A percentile compares a stretch with the other conserved stretches of the same genome.
These are phyloP conservation scores for Parnassius glacialis DNA, from an alignment of 2,888 invertebrate genomes.

Conservation along the genomic window DNA sequence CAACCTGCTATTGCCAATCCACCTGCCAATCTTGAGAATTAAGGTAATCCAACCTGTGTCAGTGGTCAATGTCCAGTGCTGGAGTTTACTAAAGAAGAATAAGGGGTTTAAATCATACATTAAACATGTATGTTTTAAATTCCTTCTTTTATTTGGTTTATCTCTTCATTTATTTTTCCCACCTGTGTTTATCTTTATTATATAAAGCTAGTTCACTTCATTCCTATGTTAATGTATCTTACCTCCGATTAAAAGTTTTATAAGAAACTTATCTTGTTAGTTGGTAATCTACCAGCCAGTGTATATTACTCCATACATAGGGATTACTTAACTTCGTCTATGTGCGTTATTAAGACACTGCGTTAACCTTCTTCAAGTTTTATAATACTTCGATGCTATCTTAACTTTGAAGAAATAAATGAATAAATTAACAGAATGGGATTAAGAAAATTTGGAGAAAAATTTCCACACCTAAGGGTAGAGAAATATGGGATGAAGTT, in stretches of 20 bases:
- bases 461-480: no score
- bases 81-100: no score
- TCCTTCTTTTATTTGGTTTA: not conserved
- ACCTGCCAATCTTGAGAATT: no score
- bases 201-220: not conserved
- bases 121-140: not conserved
- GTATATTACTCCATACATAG: slow-evolving; percentile 15
- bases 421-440: no score
- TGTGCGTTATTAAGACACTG: no score
- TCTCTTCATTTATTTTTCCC: slow-evolving; percentile 1
- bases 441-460: no score
- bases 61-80: no score
- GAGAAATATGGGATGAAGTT: no score
- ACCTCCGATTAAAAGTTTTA: slow-evolving; percentile 24
- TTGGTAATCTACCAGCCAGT: slow-evolving; percentile 50
- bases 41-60: no score
- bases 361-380: no score
- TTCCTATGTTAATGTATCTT: slow-evolving; percentile 6
- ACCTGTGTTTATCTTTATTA: not conserved
- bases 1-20: not conserved
- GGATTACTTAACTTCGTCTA: slow-evolving; percentile 1
- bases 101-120: not conserved
- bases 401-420: no score
- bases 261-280: slow-evolving; percentile 74
- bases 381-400: no score